Evolutionary conservation across 2,888 invertebrate genomes (phyloP).

Genomic region (Drosophila quinaria): DNA sequence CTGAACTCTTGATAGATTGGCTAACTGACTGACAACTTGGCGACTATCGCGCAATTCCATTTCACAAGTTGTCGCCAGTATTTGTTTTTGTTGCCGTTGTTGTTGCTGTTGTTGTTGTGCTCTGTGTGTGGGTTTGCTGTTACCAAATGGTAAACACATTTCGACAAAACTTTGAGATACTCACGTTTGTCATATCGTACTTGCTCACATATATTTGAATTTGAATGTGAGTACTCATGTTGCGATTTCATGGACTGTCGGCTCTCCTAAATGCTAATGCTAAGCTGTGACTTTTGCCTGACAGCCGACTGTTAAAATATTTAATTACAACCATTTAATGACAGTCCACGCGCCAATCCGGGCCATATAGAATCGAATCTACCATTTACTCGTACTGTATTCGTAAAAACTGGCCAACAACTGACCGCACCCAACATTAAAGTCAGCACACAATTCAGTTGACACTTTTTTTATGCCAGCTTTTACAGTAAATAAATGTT

Average conservation of each 20-base stretch:
- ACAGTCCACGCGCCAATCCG: slow-evolving; percentile 49
- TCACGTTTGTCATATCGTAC: slow-evolving; percentile 30
- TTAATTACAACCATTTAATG: slow-evolving; percentile 72
- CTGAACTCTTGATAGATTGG: slow-evolving; percentile 57
- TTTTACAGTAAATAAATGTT: slow-evolving; percentile 29
- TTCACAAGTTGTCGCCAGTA: slow-evolving; percentile 62
- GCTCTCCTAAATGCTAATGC: slow-evolving; percentile 58
- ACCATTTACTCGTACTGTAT: slow-evolving; percentile 28
- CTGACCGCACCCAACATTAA: slow-evolving; percentile 62
- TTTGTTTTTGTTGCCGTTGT: too few species aligned
- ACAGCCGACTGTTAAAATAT: slow-evolving; percentile 63
- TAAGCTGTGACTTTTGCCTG: slow-evolving; percentile 54
- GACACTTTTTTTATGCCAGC: slow-evolving; percentile 62
- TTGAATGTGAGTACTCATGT: slow-evolving; percentile 6
- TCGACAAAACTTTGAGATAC: slow-evolving; percentile 29
- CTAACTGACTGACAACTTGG: slow-evolving; percentile 53
- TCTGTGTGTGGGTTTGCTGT: slow-evolving; percentile 43
- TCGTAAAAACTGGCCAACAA: slow-evolving; percentile 55
- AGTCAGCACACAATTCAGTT: slow-evolving; percentile 51
- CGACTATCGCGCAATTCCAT: slow-evolving; percentile 46
- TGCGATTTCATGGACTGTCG: slow-evolving; percentile 42
- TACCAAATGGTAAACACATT: slow-evolving; percentile 39
- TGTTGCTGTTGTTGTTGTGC: not conserved
- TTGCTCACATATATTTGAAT: not conserved
- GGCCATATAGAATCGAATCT: slow-evolving; percentile 10